Base-by-base conservation (phyloP, 2,888 invertebrate genomes). In the Boloria euphrosyne region DNA sequence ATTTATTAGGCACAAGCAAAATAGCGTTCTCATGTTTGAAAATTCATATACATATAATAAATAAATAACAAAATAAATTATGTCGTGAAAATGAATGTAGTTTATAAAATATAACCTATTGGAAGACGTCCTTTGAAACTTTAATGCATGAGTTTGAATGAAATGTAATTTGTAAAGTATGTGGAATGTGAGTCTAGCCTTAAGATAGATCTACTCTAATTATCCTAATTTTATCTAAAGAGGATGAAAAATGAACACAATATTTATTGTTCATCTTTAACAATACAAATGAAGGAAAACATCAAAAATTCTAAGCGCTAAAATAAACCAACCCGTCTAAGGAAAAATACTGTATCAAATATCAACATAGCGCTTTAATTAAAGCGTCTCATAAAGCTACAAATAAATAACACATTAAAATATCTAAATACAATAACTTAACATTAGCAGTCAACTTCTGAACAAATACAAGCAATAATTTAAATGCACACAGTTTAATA, bases 351-450 rank as follows among this genome's bases (percentile, higher is more conserved):
- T 86, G 89, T 78, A 74, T 78, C 74, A 71, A 74, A 74, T 71
- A 74, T 82, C 78, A 85, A 82, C 82, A 74, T 79, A 81, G 79
- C 81, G 78, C 78, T 85, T 83, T 82, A 85, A 76, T 89, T 86
- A 86, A 90, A 90, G 90, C 90, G 80, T 83, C 78, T 79, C 77
- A 85, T 90, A 89, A 89, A 90, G 90, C 92, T 91, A 92, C 84
- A 89, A 91, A 91, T 92, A 90, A 92, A 92, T 91, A 92, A 92
- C 92, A 87, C 84, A 83, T 89, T 92, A 92, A 89, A 90, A 91
- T 92, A 91, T 92, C 86, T 83, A 85, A 87, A 88, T 90, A 90
- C 87, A 88, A 90, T 89, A 92, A 92, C 90, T 89, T 91, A 92
- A 92, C 92, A 82, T 89, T 83, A 86, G 86, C 87, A 87, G 86